Base-by-base conservation (phyloP, 1,140 invertebrate species). In the Drosophila gunungcola region DNA sequence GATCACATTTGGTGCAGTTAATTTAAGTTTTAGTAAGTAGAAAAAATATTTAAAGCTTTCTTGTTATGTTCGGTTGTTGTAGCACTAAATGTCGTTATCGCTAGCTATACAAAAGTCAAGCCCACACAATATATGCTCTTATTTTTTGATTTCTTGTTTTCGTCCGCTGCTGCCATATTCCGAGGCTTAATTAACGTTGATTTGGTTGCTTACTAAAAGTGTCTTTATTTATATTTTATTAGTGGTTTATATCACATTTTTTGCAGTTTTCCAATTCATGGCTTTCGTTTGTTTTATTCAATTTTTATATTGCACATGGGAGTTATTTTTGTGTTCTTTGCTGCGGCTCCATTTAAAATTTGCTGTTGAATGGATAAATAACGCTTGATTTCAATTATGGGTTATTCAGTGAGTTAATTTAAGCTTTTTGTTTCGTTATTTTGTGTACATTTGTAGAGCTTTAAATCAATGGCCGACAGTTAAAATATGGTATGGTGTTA, bases 31-130 rank as follows among this genome's bases (percentile, higher is more conserved):
- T 55, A 61, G 29, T 77, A 51, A 68, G 83, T 88, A 89, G 80
- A 89, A 84, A 88, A 88, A 78, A 80, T 89, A 84, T 70, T 80
- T 88, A 88, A 88, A 89, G 86, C 85, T 89, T 83, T 76, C 34
- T n/a, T 62, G 52, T 82, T 69, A 27, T 41, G 3, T 64, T 62
- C 56, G 10, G 34, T 61, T 54, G 65, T 72, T 45, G 13, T 75
- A 75, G 45, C 73, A 75, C 72, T 65, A 34, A 75, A 56, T 51
- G 60, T 65, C 52, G 53, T 65, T 45, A 70, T 62, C 36, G 46
- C 32, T 67, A 68, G 27, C 49, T 46, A 54, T 77, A 77, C 42
- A 69, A 77, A 77, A 77, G 34, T 58, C 56, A 45, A 53, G 12
- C 46, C 60, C 58, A 51, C 51, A 57, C 46, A 73, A 46, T 55